Conservation (phyloP, 2,797 vertebrate genomes). For the Hylomyscus alleni region DNA sequence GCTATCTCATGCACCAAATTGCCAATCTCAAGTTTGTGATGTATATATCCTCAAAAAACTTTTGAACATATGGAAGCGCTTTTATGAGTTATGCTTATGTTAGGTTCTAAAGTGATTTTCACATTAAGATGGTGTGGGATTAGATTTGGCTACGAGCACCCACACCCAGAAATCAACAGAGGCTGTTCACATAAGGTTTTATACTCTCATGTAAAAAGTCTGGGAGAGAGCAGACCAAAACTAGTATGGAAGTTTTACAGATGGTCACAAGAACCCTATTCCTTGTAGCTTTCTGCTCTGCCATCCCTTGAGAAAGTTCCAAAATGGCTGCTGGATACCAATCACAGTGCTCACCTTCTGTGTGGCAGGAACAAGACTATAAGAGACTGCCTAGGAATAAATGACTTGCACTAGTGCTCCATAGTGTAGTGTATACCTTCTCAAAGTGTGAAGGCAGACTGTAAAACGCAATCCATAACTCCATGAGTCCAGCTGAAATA, state of each 20-base stretch:
- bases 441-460: background rate
- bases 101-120: conserved; percentile 74
- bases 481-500: background rate
- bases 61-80: conserved; percentile 72
- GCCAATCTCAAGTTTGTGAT: conserved; percentile 48
- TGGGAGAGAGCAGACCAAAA: background rate
- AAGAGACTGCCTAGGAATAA: background rate
- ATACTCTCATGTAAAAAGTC: conserved; percentile 44
- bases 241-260: background rate
- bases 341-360: background rate
- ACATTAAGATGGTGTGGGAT: conserved; percentile 60
- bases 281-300: conserved; percentile 10
- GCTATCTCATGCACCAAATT: conserved; percentile 59
- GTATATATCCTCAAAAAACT: background rate
- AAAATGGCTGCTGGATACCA: conserved; percentile 7
- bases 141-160: conserved; percentile 46
- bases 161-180: conserved; percentile 61
- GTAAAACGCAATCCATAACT: background rate
- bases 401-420: background rate
- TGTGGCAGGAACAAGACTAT: background rate
- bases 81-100: conserved; percentile 73
- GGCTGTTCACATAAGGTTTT: conserved; percentile 62
- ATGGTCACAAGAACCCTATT: background rate
- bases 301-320: background rate
- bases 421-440: background rate